Evolutionary conservation across 1,140 invertebrate species (phyloP).

Genomic region (Leptinotarsa undecemlineata): DNA sequence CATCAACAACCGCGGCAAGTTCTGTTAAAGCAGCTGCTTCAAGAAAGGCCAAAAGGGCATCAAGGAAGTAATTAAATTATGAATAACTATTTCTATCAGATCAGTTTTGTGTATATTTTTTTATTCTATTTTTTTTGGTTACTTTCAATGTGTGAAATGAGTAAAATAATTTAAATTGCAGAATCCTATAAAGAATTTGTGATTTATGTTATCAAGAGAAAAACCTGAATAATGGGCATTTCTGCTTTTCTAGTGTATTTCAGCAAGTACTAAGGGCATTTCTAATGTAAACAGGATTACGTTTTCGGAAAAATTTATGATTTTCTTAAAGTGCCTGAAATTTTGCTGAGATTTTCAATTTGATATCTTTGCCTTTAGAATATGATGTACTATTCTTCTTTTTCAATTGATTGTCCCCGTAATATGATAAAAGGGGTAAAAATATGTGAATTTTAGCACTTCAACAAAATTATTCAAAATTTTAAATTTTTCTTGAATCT

Average conservation of each 20-base stretch:
- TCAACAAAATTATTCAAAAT: too few species aligned
- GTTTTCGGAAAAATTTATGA: too few species aligned
- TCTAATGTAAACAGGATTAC: too few species aligned
- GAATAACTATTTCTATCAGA: constrained; percentile 10
- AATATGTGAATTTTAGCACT: too few species aligned
- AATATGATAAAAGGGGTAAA: too few species aligned
- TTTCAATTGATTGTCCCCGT: too few species aligned
- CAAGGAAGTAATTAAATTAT: constrained; percentile 24
- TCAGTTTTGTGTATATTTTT: constrained; percentile 28
- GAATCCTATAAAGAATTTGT: not conserved
- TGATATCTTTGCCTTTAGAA: too few species aligned
- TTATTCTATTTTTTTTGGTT: constrained; percentile 9
- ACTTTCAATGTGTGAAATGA: not conserved
- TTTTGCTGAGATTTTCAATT: too few species aligned
- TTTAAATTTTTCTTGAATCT: too few species aligned
- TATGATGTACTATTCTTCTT: too few species aligned
- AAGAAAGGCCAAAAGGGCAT: constrained; percentile 22
- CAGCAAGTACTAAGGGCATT: too few species aligned
- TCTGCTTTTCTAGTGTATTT: not conserved
- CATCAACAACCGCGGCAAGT: not conserved
- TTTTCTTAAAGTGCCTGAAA: too few species aligned
- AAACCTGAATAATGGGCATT: constrained; percentile 2
- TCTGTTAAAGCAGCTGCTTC: constrained; percentile 6
- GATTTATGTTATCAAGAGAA: not conserved
- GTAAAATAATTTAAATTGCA: not conserved